A percentile compares a stretch with the other conserved stretches of the same genome.
Conservation (phyloP, 2,888 invertebrate genomes). For the Oeneis ivallda region DNA sequence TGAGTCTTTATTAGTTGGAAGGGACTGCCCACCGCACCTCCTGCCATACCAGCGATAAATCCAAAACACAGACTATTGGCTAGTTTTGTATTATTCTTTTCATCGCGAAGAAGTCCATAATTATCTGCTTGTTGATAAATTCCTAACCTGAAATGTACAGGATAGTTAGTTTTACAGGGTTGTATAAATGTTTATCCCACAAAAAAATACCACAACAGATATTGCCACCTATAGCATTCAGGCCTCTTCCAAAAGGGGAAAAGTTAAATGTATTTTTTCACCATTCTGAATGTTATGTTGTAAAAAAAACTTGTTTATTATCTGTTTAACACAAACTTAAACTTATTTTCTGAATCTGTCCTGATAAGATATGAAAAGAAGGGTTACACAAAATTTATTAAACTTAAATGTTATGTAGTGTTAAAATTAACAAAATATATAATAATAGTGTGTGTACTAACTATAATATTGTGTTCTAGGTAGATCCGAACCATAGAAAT, state of each 20-base stretch:
- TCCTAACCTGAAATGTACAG: slow-evolving; percentile 82
- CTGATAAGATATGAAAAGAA: no score
- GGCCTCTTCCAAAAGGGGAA: no score
- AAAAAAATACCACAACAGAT: no score
- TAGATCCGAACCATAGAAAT: no score
- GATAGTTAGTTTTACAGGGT: neutral
- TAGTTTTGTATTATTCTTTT: slow-evolving; percentile 85
- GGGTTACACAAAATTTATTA: neutral
- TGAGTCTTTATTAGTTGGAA: slow-evolving; percentile 95
- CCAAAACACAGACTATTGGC: slow-evolving; percentile 86
- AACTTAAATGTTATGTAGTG: no score
- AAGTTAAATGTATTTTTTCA: no score
- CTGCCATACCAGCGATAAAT: slow-evolving; percentile 88
- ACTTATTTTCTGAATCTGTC: no score
- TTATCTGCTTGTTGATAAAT: slow-evolving; percentile 88
- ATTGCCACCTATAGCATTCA: neutral
- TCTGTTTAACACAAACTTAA: neutral
- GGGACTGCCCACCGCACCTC: slow-evolving; percentile 91
- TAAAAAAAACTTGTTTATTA: no score
- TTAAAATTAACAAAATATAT: no score
- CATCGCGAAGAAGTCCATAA: slow-evolving; percentile 82
- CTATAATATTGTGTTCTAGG: no score
- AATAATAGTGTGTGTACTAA: no score
- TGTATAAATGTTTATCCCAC: neutral
- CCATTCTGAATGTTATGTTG: no score